A percentile compares a stretch with the other conserved stretches of the same genome.
Conservation (phyloP, 2,113 vertebrate genomes). For the Eublepharis macularius region DNA sequence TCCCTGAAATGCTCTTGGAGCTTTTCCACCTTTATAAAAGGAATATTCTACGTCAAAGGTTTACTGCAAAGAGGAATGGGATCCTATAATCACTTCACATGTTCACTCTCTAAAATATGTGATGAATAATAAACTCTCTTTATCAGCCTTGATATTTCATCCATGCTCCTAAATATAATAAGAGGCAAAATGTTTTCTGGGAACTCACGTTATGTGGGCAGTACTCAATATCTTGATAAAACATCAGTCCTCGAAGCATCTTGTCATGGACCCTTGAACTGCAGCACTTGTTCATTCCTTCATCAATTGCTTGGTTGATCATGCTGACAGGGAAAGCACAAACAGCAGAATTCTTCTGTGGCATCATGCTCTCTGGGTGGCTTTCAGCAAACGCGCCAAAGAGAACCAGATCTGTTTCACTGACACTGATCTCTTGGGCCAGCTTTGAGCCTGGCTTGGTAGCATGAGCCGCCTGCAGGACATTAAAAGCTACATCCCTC, state of each 20-base stretch:
- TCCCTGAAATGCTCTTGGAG: neutral
- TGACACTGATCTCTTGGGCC: slow-evolving; percentile 80
- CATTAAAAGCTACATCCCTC: slow-evolving; percentile 78
- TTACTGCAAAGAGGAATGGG: neutral
- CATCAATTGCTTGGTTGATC: slow-evolving; percentile 81
- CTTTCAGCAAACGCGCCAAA: slow-evolving; percentile 85
- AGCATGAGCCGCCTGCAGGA: slow-evolving; percentile 87
- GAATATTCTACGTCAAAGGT: neutral
- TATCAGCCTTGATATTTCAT: neutral
- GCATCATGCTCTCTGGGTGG: slow-evolving; percentile 44
- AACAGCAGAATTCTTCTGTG: slow-evolving; percentile 78
- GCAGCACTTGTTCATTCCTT: slow-evolving; percentile 87
- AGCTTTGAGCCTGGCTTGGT: slow-evolving; percentile 80
- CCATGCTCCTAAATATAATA: neutral
- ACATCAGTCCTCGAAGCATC: slow-evolving; percentile 82
- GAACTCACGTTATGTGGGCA: slow-evolving; percentile 89
- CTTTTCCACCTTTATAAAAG: neutral
- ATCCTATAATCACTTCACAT: neutral
- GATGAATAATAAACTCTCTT: neutral
- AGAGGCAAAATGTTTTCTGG: neutral
- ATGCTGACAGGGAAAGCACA: slow-evolving; percentile 88
- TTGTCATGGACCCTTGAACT: slow-evolving; percentile 51
- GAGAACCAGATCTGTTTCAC: slow-evolving; percentile 79
- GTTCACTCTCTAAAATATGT: neutral
- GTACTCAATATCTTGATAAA: slow-evolving; percentile 84